Conservation (phyloP, 2,888 invertebrate species). For the Microdon myrmicae region DNA sequence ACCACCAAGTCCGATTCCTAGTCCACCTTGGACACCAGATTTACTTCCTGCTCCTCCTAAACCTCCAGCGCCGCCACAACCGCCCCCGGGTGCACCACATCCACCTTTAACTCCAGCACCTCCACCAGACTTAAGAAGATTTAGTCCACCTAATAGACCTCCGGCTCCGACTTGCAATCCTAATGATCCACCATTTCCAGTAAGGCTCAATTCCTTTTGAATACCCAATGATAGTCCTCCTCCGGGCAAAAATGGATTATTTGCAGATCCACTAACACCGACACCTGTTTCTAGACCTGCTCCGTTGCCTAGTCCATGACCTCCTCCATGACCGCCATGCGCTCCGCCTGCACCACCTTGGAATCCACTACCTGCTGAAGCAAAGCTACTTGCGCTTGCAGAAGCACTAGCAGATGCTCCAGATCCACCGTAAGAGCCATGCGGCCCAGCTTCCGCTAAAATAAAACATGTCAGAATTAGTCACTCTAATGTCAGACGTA, state of each 20-base stretch:
- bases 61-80: slow-evolving; percentile 40
- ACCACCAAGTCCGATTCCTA: background rate
- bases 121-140: slow-evolving; percentile 14
- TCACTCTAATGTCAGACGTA: background rate
- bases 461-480: background rate
- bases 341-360: slow-evolving; percentile 23
- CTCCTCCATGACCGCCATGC: slow-evolving; percentile 15
- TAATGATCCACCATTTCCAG: slow-evolving; percentile 17
- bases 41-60: slow-evolving; percentile 32
- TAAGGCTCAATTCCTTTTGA: slow-evolving; percentile 18
- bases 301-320: slow-evolving; percentile 1
- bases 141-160: slow-evolving; percentile 21
- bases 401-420: slow-evolving; percentile 53
- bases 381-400: slow-evolving; percentile 54
- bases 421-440: slow-evolving; percentile 53
- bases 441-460: slow-evolving; percentile 33
- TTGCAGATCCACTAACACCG: slow-evolving; percentile 13
- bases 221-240: slow-evolving; percentile 26
- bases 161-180: slow-evolving; percentile 13
- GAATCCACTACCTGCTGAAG: slow-evolving; percentile 45
- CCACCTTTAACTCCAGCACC: slow-evolving; percentile 29
- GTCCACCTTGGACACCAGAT: slow-evolving; percentile 13
- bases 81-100: slow-evolving; percentile 34
- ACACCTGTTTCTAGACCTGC: slow-evolving; percentile 8
- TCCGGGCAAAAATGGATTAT: slow-evolving; percentile 49